Evolutionary conservation across 2,113 vertebrate species (phyloP).

Genomic region (Pedetes capensis): DNA sequence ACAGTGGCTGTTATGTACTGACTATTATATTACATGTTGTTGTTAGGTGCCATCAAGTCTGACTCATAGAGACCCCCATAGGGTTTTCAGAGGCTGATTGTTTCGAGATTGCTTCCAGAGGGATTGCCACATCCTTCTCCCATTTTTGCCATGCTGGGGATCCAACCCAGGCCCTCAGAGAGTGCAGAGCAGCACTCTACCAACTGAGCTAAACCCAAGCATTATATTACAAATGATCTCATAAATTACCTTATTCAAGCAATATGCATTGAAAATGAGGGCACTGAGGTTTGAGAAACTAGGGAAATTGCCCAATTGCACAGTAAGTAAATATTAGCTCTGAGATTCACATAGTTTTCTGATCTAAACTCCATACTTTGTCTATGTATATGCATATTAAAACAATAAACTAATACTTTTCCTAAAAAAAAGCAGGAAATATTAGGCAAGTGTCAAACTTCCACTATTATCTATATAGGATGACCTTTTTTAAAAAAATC

Average conservation of each 20-base stretch:
- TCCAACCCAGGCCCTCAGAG: too few relatives aligned
- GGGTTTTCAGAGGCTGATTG: too few relatives aligned
- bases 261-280: not conserved
- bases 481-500: too few relatives aligned
- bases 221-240: not conserved
- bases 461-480: not conserved
- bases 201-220: too few relatives aligned
- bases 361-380: not conserved
- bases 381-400: too few relatives aligned
- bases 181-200: too few relatives aligned
- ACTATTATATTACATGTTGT: not conserved
- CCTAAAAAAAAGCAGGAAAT: not conserved
- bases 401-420: not conserved
- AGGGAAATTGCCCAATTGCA: not conserved
- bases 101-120: too few relatives aligned
- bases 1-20: not conserved
- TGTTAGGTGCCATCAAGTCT: too few relatives aligned
- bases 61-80: too few relatives aligned
- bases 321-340: not conserved
- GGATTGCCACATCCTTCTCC: too few relatives aligned
- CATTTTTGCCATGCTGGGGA: too few relatives aligned
- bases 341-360: not conserved
- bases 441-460: not conserved
- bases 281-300: not conserved
- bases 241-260: not conserved